Base-by-base conservation (phyloP, 2,113 vertebrate genomes). In the Lipophrys pholis region DNA sequence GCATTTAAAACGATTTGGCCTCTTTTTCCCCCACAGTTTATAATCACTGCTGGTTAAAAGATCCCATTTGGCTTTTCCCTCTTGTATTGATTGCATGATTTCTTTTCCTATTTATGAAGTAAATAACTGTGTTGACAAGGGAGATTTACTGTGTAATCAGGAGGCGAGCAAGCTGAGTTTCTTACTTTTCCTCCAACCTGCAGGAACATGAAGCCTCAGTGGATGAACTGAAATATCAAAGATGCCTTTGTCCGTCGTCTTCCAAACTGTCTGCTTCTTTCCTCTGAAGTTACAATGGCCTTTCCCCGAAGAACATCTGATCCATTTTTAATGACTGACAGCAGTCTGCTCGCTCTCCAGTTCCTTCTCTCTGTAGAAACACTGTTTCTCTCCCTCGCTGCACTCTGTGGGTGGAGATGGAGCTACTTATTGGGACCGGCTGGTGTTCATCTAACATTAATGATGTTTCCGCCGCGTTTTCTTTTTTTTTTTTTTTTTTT, bases 391-490 rank as follows among this genome's bases (percentile, higher is more conserved):
- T 83, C 46, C 38, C 5, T 17, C 49, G 15, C 58, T 59, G 21
- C 21, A 30, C 53, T 40, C 43, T 38, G 49, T 48, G 30, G 43
- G 38, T 71, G 36, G 58, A 72, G 58, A 54, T 46, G 42, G 30
- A 72, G 73, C 69, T 39, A 61, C 80, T 76, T 41, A 78, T 84
- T 82, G 76, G 57, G 59, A 67, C 71, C 42, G 15, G 57, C 73
- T 77, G 69, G 39, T n/a, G 77, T 76, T 91, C 86, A 89, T 91
- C 75, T 45, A 86, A 83, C 76, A 84, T 87, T 90, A 57, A 89
- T 81, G 59, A 71, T 7, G 57, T 68, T 80, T 70, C 49, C 11
- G 74, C 30, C 21, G 35, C 17, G 7, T 9, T 43, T 30, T 30
- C 4, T 30, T 65, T 61, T 50, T 61, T 30, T 30, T 30, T 30